Base-by-base conservation (phyloP, 1,140 invertebrate genomes). In the Leptinotarsa texana region DNA sequence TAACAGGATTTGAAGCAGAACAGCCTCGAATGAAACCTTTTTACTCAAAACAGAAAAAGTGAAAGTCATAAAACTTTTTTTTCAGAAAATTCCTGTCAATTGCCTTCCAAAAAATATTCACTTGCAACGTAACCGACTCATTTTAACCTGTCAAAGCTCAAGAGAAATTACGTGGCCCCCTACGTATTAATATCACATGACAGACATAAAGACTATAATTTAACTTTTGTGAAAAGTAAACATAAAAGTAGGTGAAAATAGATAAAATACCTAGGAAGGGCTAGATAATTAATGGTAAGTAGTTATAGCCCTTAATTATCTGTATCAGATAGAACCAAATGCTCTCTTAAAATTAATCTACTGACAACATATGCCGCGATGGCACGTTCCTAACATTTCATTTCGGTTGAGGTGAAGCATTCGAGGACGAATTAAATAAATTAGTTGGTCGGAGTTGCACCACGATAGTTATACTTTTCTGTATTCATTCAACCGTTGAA, bases 251-350 rank as follows among this genome's bases (percentile, higher is more conserved):
- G 63, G 73, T 74, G 74, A 76, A 78, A 78, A 74, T 73, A 76
- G 69, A 74, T 73, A 76, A 57, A 71, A 76, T 74, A 72, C 63
- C 63, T 71, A 63, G 72, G 24, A 72, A 70, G 75, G 74, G 74
- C 67, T 57, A 62, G 70, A 63, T 78, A 78, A 78, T 78, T 76
- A 76, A 78, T 78, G 77, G 73, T 74, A 74, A 76, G 75, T 73
- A 72, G n/a, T 27, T 61, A 22, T 27, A 65, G 75, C 66, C 75
- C 77, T 75, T 71, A 78, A 78, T 78, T 78, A 78, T 73, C 62
- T 76, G 73, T 78, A 78, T 78, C 77, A 67, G 77, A 78, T 78
- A 78, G 73, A 70, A 72, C 77, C 75, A 76, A 76, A 78, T 78
- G 77, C 74, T 78, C 67, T 76, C 68, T 74, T 74, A 74, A 74